Evolutionary conservation across 2,113 vertebrate genomes (phyloP), one percentile per base, ranked within the genome.

Genomic region (Solea solea): DNA sequence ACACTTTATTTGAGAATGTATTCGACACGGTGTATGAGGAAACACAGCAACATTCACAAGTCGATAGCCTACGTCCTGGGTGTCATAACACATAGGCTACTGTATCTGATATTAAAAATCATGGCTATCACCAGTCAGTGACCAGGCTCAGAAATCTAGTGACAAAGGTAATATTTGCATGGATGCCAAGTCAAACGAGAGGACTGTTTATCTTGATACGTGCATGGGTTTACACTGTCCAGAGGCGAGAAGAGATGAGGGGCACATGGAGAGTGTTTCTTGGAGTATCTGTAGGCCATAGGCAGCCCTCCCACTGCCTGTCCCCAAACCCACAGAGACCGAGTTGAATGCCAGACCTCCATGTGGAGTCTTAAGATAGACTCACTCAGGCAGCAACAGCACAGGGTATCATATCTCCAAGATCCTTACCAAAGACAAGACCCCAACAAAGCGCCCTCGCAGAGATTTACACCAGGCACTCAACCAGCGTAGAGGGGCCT

Each of bases 351-450:
- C 88, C 91, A 93, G 89, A 90, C 86, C 88, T 89, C 91, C 90
- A 89, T 91, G 91, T 90, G 88, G 87, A 86, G 90, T 91, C 91
- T 89, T 90, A 92, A 92, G 91, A 93, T 93, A 93, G 91, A 91
- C 85, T 76, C 80, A 74, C 86, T 84, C 84, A 86, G 90, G 88
- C 90, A 91, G 90, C 89, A 90, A 90, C 89, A 91, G 87, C 83
- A 80, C 68, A 72, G 73, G 74, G 74, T 91, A 93, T 91, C 88
- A 84, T 90, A 93, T 91, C 91, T 91, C 88, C 74, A 34, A 90
- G 87, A 91, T 92, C 84, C 83, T 89, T 79, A 86, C 84, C 74
- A 74, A 89, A 91, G 82, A 90, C 89, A 91, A 89, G 90, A 84
- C 58, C 86, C 72, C 75, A 83, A 86, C 81, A 79, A 89, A 90